Conservation (phyloP, 2,113 vertebrate genomes). For the Hyperoodon ampullatus region DNA sequence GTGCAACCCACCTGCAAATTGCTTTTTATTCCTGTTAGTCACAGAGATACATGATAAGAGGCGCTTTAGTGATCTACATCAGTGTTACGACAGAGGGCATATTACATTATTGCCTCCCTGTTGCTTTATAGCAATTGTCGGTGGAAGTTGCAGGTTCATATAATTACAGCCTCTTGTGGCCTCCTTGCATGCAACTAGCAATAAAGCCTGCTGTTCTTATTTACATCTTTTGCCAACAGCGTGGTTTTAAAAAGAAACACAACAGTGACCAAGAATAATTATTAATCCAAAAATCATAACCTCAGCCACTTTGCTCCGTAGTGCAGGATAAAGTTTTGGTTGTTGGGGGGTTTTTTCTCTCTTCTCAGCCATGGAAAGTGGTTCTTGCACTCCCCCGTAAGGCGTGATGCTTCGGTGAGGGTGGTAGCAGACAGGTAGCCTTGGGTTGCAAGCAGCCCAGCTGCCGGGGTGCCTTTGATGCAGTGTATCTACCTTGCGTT, state of each 20-base stretch:
- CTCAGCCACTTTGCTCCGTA: slow-evolving; percentile 33
- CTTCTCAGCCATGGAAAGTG: neutral
- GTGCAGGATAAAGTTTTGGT: neutral
- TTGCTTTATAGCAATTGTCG: slow-evolving; percentile 73
- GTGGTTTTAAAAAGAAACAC: slow-evolving; percentile 64
- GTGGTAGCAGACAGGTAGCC: neutral
- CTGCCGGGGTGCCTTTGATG: neutral
- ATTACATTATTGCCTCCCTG: slow-evolving; percentile 68
- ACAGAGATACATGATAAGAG: slow-evolving; percentile 68
- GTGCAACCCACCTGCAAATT: slow-evolving; percentile 62
- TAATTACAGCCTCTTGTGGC: slow-evolving; percentile 71
- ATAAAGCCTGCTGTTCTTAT: slow-evolving; percentile 73
- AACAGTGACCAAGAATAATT: slow-evolving; percentile 71
- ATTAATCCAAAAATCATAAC: slow-evolving; percentile 77
- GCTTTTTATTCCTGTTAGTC: slow-evolving; percentile 66
- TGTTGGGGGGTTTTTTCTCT: neutral
- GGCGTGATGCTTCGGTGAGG: neutral
- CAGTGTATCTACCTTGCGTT: slow-evolving; percentile 36
- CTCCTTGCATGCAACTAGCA: slow-evolving; percentile 68
- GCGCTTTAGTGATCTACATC: slow-evolving; percentile 65
- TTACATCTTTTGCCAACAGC: slow-evolving; percentile 74
- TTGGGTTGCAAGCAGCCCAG: neutral
- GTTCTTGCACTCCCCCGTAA: neutral
- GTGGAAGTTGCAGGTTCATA: slow-evolving; percentile 66
- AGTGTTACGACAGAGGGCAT: slow-evolving; percentile 28